phyloP scores from a whole-genome alignment of 2,888 invertebrate genomes.

The Marasmarcha lunaedactyla region DNA sequence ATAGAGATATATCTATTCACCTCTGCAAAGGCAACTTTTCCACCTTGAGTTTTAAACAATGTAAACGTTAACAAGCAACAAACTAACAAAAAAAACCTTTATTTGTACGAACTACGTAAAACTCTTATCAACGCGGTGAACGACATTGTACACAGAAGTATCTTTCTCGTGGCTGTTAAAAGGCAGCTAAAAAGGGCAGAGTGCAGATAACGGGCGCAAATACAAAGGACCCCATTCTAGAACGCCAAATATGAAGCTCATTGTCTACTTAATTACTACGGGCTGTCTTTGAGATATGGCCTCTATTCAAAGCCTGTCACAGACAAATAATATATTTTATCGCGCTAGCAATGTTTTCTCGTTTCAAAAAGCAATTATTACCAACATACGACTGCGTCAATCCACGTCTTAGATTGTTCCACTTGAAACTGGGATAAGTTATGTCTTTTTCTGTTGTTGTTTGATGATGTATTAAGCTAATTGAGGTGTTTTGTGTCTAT shows the following conservation, averaged over 20 bases:
- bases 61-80: too few species aligned
- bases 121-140: too few species aligned
- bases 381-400: neutral
- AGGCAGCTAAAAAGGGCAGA: conserved; percentile 48
- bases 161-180: conserved; percentile 30
- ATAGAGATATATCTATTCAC: too few species aligned
- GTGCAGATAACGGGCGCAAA: conserved; percentile 48
- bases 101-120: too few species aligned
- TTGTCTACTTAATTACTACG: conserved; percentile 65
- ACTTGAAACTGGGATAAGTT: too few species aligned
- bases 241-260: conserved; percentile 41
- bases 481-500: too few species aligned
- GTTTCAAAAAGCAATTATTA: conserved; percentile 34
- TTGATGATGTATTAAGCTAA: too few species aligned
- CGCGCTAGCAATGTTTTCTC: conserved; percentile 35
- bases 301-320: conserved; percentile 48
- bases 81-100: too few species aligned
- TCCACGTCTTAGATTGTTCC: neutral
- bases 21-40: too few species aligned
- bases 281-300: conserved; percentile 34
- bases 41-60: too few species aligned
- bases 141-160: conserved; percentile 24
- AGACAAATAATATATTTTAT: conserved; percentile 56
- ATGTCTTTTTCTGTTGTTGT: too few species aligned
- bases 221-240: conserved; percentile 24